Conservation (phyloP, 1,140 invertebrate genomes). For the Chrysoperla carnea region DNA sequence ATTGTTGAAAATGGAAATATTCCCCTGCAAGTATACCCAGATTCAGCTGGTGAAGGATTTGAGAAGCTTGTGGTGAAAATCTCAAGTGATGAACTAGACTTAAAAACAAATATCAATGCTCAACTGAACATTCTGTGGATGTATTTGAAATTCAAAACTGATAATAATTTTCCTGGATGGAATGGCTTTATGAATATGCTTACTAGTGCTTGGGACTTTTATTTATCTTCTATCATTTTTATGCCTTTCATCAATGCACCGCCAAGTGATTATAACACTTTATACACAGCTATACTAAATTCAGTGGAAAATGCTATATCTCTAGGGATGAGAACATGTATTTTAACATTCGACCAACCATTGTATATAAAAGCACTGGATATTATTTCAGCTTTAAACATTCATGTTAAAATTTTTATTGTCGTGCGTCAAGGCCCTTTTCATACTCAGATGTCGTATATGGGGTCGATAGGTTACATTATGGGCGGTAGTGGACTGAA, state of each 20-base stretch:
- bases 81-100: slow-evolving; percentile 1
- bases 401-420: slow-evolving; percentile 2
- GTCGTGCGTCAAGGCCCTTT: slow-evolving; percentile 7
- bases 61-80: neutral
- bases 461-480: slow-evolving; percentile 7
- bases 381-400: too few species aligned
- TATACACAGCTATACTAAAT: neutral
- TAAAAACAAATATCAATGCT: slow-evolving; percentile 2
- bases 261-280: slow-evolving; percentile 8
- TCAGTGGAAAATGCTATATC: neutral
- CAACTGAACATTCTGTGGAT: slow-evolving; percentile 4
- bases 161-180: too few species aligned
- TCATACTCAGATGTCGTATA: slow-evolving; percentile 9
- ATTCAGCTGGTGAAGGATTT: slow-evolving; percentile 4
- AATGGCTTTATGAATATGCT: slow-evolving; percentile 8
- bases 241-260: slow-evolving; percentile 7
- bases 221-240: slow-evolving; percentile 5
- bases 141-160: slow-evolving; percentile 5
- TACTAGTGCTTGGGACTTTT: slow-evolving; percentile 8
- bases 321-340: slow-evolving; percentile 6
- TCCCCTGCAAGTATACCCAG: slow-evolving; percentile 5
- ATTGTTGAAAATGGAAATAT: slow-evolving; percentile 5
- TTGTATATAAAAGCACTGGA: too few species aligned
- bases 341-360: slow-evolving; percentile 4
- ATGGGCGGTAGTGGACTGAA: slow-evolving; percentile 10